Conservation (phyloP, 2,888 invertebrate species). For the Sphinx pinastri region DNA sequence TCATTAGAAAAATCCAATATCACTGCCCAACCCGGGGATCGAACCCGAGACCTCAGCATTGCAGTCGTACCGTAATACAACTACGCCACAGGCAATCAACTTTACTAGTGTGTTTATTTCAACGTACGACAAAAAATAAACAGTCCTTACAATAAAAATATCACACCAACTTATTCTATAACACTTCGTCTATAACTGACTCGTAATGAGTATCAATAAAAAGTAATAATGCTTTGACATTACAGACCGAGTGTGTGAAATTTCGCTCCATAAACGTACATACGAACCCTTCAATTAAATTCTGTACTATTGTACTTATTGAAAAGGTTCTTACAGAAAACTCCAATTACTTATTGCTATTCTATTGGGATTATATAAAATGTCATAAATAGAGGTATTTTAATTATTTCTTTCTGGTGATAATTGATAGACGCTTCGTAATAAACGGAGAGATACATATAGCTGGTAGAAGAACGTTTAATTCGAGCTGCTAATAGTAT, state of each 20-base stretch:
- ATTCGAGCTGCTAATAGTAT: too few relatives aligned
- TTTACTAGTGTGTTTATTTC: too few relatives aligned
- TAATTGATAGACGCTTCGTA: neutral
- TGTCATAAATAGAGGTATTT: slow-evolving; percentile 5
- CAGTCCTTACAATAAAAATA: neutral
- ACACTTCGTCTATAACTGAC: neutral
- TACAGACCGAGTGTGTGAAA: slow-evolving; percentile 25
- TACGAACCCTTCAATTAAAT: slow-evolving; percentile 24
- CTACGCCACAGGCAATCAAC: too few relatives aligned
- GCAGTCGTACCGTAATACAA: too few relatives aligned
- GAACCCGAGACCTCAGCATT: too few relatives aligned
- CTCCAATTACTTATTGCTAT: neutral
- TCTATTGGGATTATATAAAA: neutral
- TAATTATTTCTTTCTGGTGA: slow-evolving; percentile 5
- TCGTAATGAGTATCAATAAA: slow-evolving; percentile 15
- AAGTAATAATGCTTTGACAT: slow-evolving; percentile 15
- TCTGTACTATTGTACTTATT: slow-evolving; percentile 24
- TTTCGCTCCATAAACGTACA: slow-evolving; percentile 28
- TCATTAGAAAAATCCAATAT: too few relatives aligned
- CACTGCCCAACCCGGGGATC: too few relatives aligned
- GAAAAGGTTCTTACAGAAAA: neutral
- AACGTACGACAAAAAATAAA: too few relatives aligned
- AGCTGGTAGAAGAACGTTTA: too few relatives aligned
- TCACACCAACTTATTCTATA: neutral
- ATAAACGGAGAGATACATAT: neutral